Conservation (phyloP, 2,113 vertebrate species). For the Larimichthys crocea region DNA sequence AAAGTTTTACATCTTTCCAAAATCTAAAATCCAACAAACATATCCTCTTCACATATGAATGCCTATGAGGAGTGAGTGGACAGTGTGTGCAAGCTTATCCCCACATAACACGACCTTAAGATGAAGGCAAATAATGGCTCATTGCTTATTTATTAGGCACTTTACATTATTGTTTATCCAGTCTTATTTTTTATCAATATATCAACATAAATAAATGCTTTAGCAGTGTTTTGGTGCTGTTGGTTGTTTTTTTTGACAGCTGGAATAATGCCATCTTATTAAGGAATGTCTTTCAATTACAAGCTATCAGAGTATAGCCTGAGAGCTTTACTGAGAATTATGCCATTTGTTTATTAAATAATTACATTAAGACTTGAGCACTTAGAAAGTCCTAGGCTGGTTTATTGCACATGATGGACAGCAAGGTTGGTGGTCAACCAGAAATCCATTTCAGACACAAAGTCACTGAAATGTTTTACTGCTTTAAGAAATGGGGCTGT, state of each 20-base stretch:
- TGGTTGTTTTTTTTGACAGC: background rate
- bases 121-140: background rate
- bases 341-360: constrained; percentile 15
- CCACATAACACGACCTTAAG: background rate
- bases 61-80: too few relatives aligned
- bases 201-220: background rate
- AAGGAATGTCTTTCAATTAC: background rate
- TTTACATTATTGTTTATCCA: background rate
- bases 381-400: background rate
- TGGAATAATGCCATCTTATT: background rate
- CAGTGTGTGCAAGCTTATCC: too few relatives aligned
- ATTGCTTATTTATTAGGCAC: background rate
- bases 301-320: background rate
- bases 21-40: too few relatives aligned
- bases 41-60: too few relatives aligned
- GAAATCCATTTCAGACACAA: constrained; percentile 29
- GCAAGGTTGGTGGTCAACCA: constrained; percentile 30
- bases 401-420: constrained; percentile 28
- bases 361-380: background rate
- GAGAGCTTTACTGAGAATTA: background rate
- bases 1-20: too few relatives aligned
- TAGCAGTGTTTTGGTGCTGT: background rate
- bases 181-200: background rate
- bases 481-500: constrained; percentile 42
- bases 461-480: constrained; percentile 48